A percentile compares a stretch with the other conserved stretches of the same genome.
These are phyloP conservation scores for Hyla sarda DNA, from an alignment of 2,113 vertebrate genomes.

Conservation along the genomic window DNA sequence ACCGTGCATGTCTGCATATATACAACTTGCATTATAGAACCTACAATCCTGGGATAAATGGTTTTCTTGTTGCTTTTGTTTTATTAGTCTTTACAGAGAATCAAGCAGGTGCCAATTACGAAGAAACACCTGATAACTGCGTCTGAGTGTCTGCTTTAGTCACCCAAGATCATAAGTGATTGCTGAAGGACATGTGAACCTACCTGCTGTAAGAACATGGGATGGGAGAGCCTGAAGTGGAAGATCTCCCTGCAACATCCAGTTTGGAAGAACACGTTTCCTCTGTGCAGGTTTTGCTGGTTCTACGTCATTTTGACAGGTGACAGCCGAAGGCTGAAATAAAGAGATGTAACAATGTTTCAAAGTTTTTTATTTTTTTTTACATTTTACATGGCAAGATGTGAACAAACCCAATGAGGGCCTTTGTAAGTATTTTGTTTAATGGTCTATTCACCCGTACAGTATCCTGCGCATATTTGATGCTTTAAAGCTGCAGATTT, in stretches of 20 bases:
- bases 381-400: no score
- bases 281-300: conserved; percentile 60
- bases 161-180: not conserved
- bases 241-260: conserved; percentile 79
- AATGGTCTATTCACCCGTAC: no score
- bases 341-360: not conserved
- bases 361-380: no score
- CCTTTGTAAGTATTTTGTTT: no score
- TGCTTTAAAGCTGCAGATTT: no score
- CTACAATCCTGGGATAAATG: not conserved
- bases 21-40: not conserved
- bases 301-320: conserved; percentile 52
- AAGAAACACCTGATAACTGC: not conserved
- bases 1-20: not conserved
- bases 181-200: conserved; percentile 37
- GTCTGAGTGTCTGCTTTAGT: not conserved
- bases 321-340: conserved; percentile 67
- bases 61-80: not conserved
- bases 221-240: conserved; percentile 61
- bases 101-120: not conserved
- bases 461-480: no score
- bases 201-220: conserved; percentile 67
- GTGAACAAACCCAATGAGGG: no score
- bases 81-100: not conserved
- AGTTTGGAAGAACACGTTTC: conserved; percentile 83